phyloP scores from a whole-genome alignment of 2,113 vertebrate species.

The Camarhynchus parvulus region DNA sequence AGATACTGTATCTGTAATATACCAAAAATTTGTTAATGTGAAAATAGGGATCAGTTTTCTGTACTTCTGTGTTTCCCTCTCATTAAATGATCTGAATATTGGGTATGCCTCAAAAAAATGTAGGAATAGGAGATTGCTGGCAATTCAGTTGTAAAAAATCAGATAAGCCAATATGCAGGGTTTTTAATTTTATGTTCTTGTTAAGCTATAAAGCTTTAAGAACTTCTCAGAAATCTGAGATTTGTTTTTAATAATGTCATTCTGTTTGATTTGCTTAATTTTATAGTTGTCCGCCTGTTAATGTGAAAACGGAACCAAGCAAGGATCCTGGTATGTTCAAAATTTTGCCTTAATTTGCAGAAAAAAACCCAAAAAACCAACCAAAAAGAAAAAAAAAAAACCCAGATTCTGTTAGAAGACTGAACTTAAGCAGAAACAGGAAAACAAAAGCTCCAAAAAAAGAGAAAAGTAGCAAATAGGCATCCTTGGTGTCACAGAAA shows the following conservation, averaged over 20 bases:
- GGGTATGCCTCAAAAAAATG: neutral
- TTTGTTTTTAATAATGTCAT: neutral
- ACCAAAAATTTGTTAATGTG: neutral
- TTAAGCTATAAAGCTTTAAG: neutral
- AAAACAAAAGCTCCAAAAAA: neutral
- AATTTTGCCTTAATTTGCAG: neutral
- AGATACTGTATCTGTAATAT: neutral
- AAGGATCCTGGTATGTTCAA: slow-evolving; percentile 77
- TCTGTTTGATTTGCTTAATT: neutral
- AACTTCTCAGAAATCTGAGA: neutral
- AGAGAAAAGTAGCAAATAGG: neutral
- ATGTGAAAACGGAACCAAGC: slow-evolving; percentile 78
- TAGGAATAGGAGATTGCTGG: neutral
- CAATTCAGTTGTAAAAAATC: neutral
- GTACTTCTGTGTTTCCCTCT: neutral
- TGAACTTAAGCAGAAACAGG: neutral
- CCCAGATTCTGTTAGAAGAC: neutral
- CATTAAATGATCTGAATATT: neutral
- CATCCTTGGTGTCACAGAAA: neutral
- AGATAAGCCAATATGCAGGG: neutral
- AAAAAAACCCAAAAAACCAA: neutral
- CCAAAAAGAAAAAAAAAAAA: neutral
- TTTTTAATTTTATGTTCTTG: neutral
- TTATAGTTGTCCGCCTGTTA: slow-evolving; percentile 71
- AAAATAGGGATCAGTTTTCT: neutral